Evolutionary conservation across 2,888 invertebrate genomes (phyloP).

Genomic region (Apodemia duryi): DNA sequence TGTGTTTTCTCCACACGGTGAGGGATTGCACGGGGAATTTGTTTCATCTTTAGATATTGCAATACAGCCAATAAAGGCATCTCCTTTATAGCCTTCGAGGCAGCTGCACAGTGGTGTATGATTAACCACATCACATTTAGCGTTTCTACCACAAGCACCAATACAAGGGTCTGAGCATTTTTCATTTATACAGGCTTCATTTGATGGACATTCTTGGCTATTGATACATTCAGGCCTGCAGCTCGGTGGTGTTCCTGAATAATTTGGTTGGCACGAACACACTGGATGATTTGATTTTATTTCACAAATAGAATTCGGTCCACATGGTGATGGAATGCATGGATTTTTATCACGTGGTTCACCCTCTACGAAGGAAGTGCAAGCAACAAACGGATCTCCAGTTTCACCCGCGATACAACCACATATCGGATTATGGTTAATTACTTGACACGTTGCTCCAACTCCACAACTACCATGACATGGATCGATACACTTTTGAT

Average conservation of each 20-base stretch:
- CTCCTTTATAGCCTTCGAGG: slow-evolving; percentile 86
- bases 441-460: slow-evolving; percentile 86
- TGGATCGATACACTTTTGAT: slow-evolving; percentile 89
- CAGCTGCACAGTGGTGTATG: slow-evolving; percentile 92
- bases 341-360: slow-evolving; percentile 74
- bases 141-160: slow-evolving; percentile 88
- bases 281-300: slow-evolving; percentile 87
- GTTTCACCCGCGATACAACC: slow-evolving; percentile 85
- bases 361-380: slow-evolving; percentile 63
- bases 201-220: slow-evolving; percentile 88
- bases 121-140: slow-evolving; percentile 87
- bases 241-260: slow-evolving; percentile 89
- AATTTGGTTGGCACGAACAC: slow-evolving; percentile 88
- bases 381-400: slow-evolving; percentile 90
- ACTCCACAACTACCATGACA: slow-evolving; percentile 90
- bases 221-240: slow-evolving; percentile 91
- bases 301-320: slow-evolving; percentile 91
- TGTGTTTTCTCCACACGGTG: slow-evolving; percentile 92
- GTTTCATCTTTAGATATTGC: slow-evolving; percentile 65
- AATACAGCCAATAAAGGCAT: slow-evolving; percentile 90
- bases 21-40: slow-evolving; percentile 85
- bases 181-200: slow-evolving; percentile 89
- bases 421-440: slow-evolving; percentile 92
- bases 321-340: slow-evolving; percentile 85
- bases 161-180: slow-evolving; percentile 91